Base-by-base conservation (phyloP, 2,797 vertebrate genomes). In the Urosaurus nigricauda region DNA sequence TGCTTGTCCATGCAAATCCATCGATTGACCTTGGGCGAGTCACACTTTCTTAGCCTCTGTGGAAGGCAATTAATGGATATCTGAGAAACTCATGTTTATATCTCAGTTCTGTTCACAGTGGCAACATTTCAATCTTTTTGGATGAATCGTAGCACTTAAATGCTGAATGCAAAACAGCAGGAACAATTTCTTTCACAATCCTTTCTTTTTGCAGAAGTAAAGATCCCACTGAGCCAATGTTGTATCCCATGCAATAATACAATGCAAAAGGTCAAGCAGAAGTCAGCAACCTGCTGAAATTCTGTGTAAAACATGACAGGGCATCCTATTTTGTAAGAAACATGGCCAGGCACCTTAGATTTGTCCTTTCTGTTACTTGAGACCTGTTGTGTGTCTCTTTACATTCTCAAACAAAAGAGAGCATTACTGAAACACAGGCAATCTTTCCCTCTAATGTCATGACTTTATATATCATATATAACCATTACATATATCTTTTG, bases 351-450 rank as follows among this genome's bases (percentile, higher is more conserved):
- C 63, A 60, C 91, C 60, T 2, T 0, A 35, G 73, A 89, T 92
- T 87, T 91, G 91, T 53, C 60, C 13, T 93, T 94, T 90, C 88
- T 91, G 81, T 91, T 81, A 92, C 90, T 96, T 91, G 90, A 93
- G 87, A n/a, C 75, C 68, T n/a, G 79, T 71, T 88, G 88, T 1
- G 1, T 56, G 83, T 95, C 95, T 94, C 94, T 93, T 88, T 8
- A 17, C 92, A 96, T 96, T 95, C 95, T 94, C 94, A 51, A 94
- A 87, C 84, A 81, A 94, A 95, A 93, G 81, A 94, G 94, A 95
- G 56, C 81, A 80, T 37, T 51, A 1, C 3, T 24, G 0, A 56
- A 86, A 91, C 51, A 89, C 1, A 60, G 40, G 0, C 13, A 74
- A 73, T 87, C 40, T 91, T 77, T 91, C 90, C 87, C 81, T 87